These are phyloP conservation scores for Proales similis DNA, from an alignment of 1,140 invertebrate genomes.

Conservation along the genomic window DNA sequence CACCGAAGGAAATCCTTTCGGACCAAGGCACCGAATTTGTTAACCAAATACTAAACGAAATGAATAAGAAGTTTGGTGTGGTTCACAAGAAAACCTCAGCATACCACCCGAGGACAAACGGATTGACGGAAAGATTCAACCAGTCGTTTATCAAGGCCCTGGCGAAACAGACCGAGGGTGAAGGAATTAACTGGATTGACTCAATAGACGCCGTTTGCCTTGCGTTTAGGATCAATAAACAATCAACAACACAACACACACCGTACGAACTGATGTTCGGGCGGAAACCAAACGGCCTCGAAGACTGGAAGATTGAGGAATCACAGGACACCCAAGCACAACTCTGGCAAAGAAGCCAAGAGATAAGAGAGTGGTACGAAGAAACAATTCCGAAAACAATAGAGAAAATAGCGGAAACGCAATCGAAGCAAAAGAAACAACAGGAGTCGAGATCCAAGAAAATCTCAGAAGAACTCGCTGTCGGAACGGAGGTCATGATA, in stretches of 20 bases:
- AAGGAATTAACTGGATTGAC: not conserved
- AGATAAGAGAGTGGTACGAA: slow-evolving; percentile 30
- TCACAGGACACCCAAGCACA: not conserved
- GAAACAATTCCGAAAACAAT: slow-evolving; percentile 15
- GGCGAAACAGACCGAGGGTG: slow-evolving; percentile 7
- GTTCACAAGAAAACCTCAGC: not conserved
- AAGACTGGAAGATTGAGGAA: slow-evolving; percentile 4
- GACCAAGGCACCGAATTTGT: slow-evolving; percentile 31
- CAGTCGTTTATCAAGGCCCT: slow-evolving; percentile 11
- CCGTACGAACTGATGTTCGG: slow-evolving; percentile 1
- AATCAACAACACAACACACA: not conserved
- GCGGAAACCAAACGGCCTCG: not conserved
- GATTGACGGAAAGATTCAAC: slow-evolving; percentile 7
- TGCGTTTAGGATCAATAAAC: not conserved
- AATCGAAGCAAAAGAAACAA: slow-evolving; percentile 7
- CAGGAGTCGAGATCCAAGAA: slow-evolving; percentile 7
- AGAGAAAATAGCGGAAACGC: slow-evolving; percentile 10
- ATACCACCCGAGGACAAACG: slow-evolving; percentile 22
- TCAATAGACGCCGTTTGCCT: not conserved
- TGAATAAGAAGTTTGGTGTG: slow-evolving; percentile 1
- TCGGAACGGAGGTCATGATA: slow-evolving; percentile 15
- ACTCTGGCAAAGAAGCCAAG: slow-evolving; percentile 1
- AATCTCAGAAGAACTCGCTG: not conserved
- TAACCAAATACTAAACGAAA: not conserved
- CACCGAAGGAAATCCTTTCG: slow-evolving; percentile 3